Base-by-base conservation (phyloP, 2,888 invertebrate species). In the Tipula confusa region DNA sequence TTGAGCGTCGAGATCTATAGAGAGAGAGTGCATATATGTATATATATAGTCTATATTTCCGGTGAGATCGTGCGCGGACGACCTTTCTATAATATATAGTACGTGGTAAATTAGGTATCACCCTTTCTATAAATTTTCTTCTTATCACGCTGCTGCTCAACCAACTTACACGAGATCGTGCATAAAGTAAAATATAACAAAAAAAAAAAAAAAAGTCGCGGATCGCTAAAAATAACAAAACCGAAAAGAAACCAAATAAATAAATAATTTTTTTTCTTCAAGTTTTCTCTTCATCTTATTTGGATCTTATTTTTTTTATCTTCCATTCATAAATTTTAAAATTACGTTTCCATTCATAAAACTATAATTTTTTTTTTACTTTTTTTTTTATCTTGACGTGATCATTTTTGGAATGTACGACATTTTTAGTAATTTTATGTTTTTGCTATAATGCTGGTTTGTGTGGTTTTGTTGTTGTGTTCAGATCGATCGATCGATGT, bases 111-210 rank as follows among this genome's bases (percentile, higher is more conserved):
- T 24, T 64, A 24, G 18, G 24, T 64, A 24, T 64, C 64, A 64
- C 64, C 64, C 64, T 6, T 48, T 64, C 24, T 24, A 11, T 24
- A 24, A 7, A 64, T 64, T 64, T 64, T 24, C 64, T 64, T 64
- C 64, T 64, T 64, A 64, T 64, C 64, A 64, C 64, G 64, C 64
- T 64, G 64, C 64, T 64, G 64, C 64, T 64, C 64, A 64, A 64
- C 24, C 18, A 64, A 64, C 64, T 64, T 64, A 64, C n/a, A n/a
- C 64, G 64, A 64, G 64, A 64, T 64, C 64, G 64, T 11, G 64
- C 64, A 64, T 64, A 64, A 64, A 64, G 24, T 64, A 64, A 64
- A 64, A 64, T 24, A 64, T 4, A 38, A 11, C 7, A 1, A 13
- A 38, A 38, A 38, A 24, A 9, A 38, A 11, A 38, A 1, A 13